Conservation (phyloP, 2,113 vertebrate species). For the Spea multiplicata region DNA sequence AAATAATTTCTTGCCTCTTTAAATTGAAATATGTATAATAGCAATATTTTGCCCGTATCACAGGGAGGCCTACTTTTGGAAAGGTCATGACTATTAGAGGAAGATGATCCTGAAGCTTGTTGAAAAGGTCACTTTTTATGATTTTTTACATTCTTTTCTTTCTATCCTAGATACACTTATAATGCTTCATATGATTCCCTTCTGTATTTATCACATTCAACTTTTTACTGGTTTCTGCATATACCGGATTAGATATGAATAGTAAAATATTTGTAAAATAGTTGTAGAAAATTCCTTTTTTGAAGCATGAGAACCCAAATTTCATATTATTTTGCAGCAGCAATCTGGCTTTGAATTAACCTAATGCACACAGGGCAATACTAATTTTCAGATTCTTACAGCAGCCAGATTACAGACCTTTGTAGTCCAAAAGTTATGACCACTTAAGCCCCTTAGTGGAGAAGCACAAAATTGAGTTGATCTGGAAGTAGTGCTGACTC, state of each 20-base stretch:
- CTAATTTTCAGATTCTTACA: too few relatives aligned
- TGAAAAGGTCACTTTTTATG: constrained; percentile 44
- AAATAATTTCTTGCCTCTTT: constrained; percentile 26
- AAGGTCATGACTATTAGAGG: constrained; percentile 41
- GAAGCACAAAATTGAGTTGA: too few relatives aligned
- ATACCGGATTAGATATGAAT: constrained; percentile 25
- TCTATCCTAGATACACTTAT: constrained; percentile 16
- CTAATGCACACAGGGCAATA: too few relatives aligned
- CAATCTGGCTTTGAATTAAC: too few relatives aligned
- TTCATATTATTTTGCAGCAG: too few relatives aligned
- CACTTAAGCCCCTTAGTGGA: too few relatives aligned
- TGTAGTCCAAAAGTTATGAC: too few relatives aligned
- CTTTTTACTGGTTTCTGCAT: constrained; percentile 20
- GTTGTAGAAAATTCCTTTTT: constrained; percentile 11
- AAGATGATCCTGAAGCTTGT: constrained; percentile 27
- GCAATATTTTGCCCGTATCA: constrained; percentile 31
- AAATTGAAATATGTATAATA: constrained; percentile 17
- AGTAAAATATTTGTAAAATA: constrained; percentile 21
- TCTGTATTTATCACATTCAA: constrained; percentile 31
- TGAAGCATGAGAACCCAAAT: not conserved
- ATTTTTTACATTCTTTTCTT: constrained; percentile 36
- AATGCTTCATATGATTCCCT: constrained; percentile 14
- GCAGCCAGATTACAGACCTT: too few relatives aligned
- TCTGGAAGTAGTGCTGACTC: too few relatives aligned
- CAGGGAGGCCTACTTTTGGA: constrained; percentile 1